These are phyloP conservation scores for Volucella inanis DNA, from an alignment of 2,888 invertebrate species.

Conservation along the genomic window DNA sequence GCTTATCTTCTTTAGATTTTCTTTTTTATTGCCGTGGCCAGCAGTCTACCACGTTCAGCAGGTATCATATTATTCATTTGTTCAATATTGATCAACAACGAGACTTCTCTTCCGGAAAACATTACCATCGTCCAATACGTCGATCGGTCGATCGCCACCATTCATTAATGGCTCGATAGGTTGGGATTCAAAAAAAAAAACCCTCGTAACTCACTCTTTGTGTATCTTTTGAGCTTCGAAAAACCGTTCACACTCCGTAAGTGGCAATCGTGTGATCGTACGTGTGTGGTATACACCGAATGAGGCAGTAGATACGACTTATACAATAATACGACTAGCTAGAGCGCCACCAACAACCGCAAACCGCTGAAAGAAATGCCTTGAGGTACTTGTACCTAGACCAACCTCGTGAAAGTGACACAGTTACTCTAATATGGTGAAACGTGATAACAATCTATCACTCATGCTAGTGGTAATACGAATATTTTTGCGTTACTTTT, in stretches of 20 bases:
- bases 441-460: neutral
- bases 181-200: slow-evolving; percentile 20
- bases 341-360: neutral
- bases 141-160: neutral
- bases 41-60: slow-evolving; percentile 19
- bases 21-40: slow-evolving; percentile 33
- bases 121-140: slow-evolving; percentile 37
- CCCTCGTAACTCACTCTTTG: slow-evolving; percentile 30
- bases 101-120: slow-evolving; percentile 68
- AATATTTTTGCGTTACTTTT: slow-evolving; percentile 30
- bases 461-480: no score
- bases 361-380: slow-evolving; percentile 32
- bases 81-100: slow-evolving; percentile 63
- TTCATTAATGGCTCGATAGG: slow-evolving; percentile 5
- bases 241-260: slow-evolving; percentile 51
- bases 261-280: slow-evolving; percentile 63
- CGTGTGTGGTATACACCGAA: slow-evolving; percentile 20
- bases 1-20: slow-evolving; percentile 42
- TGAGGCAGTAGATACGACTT: slow-evolving; percentile 35
- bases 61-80: slow-evolving; percentile 48
- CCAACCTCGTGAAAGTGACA: slow-evolving; percentile 60
- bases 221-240: slow-evolving; percentile 36
- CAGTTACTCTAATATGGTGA: slow-evolving; percentile 40
- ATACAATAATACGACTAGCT: slow-evolving; percentile 37
- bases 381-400: neutral